These are phyloP conservation scores for Phrynocephalus versicolor DNA, from an alignment of 2,113 vertebrate species.

Conservation along the genomic window DNA sequence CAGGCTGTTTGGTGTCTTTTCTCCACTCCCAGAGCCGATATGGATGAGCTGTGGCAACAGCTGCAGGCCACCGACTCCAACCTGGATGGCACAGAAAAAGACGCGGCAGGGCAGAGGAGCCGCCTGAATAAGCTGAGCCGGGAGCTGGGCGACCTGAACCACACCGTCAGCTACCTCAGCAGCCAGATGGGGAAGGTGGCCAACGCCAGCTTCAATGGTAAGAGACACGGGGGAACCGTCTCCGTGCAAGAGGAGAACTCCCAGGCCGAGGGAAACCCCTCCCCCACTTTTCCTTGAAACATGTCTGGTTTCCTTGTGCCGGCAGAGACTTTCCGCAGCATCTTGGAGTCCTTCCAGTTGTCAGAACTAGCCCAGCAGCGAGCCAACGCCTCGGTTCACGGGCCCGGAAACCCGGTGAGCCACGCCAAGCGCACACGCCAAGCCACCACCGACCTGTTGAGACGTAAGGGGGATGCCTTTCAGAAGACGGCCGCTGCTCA, in stretches of 20 bases:
- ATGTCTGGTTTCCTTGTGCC: not conserved
- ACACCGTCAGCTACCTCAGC: conserved; percentile 62
- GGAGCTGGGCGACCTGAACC: conserved; percentile 72
- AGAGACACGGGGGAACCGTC: not conserved
- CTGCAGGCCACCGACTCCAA: conserved; percentile 1
- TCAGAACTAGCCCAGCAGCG: conserved; percentile 68
- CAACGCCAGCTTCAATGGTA: conserved; percentile 75
- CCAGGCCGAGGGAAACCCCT: not conserved
- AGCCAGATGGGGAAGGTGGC: conserved; percentile 66
- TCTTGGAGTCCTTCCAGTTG: conserved; percentile 66
- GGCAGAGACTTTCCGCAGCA: conserved; percentile 79
- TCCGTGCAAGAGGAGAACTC: not conserved
- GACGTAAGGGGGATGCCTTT: conserved; percentile 49
- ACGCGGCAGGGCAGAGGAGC: conserved; percentile 41
- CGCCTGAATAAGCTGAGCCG: not conserved
- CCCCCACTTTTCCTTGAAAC: not conserved
- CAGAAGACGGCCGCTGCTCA: conserved; percentile 63
- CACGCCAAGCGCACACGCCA: conserved; percentile 50
- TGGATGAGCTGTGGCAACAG: conserved; percentile 76
- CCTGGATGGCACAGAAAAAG: conserved; percentile 44
- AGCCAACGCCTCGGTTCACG: conserved; percentile 66
- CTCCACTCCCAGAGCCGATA: not conserved
- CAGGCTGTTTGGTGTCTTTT: not conserved
- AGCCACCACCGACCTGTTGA: conserved; percentile 60
- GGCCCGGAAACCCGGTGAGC: conserved; percentile 63